Conservation (phyloP, 2,113 vertebrate genomes). For the Pseudolaguvia tuberculata region DNA sequence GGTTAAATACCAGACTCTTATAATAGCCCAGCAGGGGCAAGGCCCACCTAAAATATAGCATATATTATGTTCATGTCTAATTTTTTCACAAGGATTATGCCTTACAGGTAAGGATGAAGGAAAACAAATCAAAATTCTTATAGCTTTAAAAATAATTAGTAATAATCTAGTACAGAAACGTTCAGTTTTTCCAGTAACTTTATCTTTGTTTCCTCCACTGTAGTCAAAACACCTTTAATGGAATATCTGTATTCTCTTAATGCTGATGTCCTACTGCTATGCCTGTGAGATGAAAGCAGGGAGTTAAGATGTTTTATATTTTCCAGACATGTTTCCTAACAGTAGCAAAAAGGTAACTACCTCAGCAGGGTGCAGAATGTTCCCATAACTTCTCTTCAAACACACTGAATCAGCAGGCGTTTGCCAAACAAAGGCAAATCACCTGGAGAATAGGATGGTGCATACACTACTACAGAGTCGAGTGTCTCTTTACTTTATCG, state of each 20-base stretch:
- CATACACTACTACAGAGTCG: neutral
- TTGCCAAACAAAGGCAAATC: neutral
- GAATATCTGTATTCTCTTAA: constrained; percentile 1
- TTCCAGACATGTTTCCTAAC: constrained; percentile 27
- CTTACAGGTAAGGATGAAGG: neutral
- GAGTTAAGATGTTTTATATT: constrained; percentile 8
- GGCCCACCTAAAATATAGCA: neutral
- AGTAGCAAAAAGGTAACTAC: constrained; percentile 29
- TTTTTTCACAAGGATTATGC: neutral
- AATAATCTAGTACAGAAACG: too few relatives aligned
- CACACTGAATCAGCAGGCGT: neutral
- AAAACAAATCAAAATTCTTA: neutral
- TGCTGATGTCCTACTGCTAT: constrained; percentile 8
- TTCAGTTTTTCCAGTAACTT: too few relatives aligned
- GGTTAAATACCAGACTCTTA: constrained; percentile 36
- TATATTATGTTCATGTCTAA: neutral
- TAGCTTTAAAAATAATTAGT: neutral
- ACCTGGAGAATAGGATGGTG: neutral
- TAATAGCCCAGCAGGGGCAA: constrained; percentile 29
- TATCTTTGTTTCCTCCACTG: neutral
- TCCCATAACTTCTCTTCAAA: neutral
- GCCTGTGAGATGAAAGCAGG: constrained; percentile 34
- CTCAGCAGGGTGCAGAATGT: constrained; percentile 33
- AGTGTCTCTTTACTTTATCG: too few relatives aligned
- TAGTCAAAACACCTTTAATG: neutral